These are phyloP conservation scores for Anisognathus igniventris DNA, from an alignment of 2,797 vertebrate genomes.

Conservation along the genomic window DNA sequence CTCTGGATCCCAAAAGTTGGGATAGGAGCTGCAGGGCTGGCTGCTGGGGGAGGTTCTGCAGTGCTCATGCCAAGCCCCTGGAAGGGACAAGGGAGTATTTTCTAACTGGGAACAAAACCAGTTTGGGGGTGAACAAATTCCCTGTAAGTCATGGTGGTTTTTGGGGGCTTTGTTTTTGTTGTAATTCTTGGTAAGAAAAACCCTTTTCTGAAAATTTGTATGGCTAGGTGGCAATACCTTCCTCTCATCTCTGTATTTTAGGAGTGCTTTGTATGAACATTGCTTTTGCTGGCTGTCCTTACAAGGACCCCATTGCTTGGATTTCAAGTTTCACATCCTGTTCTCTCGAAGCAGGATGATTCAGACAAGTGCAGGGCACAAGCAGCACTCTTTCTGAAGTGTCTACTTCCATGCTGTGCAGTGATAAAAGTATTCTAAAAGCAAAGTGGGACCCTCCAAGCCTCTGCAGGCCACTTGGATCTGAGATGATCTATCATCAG, in stretches of 20 bases:
- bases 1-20: not conserved
- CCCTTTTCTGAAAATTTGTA: not conserved
- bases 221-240: not conserved
- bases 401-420: not conserved
- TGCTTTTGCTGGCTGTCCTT: not conserved
- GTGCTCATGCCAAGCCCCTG: accelerated
- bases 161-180: not conserved
- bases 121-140: not conserved
- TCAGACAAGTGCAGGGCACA: not conserved
- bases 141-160: not conserved
- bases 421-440: not conserved
- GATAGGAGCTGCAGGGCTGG: not conserved
- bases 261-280: not conserved
- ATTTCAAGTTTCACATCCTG: not conserved
- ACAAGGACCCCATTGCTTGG: not conserved
- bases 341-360: not conserved
- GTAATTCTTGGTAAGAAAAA: not conserved
- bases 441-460: not conserved
- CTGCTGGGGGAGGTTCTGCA: not conserved
- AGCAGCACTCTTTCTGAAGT: not conserved
- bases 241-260: not conserved
- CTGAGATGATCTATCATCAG: constrained; percentile 4
- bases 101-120: not conserved
- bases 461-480: not conserved
- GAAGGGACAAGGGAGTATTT: not conserved